A percentile compares a stretch with the other conserved stretches of the same genome.
Evolutionary conservation across 2,797 vertebrate genomes (phyloP).

Genomic region (Hydrolagus colliei): DNA sequence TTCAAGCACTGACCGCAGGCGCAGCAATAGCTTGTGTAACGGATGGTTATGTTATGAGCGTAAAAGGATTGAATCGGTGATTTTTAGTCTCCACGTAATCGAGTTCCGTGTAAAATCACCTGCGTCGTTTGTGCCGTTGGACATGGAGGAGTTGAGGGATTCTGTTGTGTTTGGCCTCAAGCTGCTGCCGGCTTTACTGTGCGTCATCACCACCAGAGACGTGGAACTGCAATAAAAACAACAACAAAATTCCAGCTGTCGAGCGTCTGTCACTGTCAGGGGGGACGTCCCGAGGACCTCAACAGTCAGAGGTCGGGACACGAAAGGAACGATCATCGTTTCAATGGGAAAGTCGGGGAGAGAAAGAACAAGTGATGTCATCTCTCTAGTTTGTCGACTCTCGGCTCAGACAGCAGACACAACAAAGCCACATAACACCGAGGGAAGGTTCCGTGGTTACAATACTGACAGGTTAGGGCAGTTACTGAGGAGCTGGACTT

Average conservation of each 20-base stretch:
- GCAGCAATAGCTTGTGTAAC: background rate
- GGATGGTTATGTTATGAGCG: too few species aligned
- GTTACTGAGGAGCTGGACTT: too few species aligned
- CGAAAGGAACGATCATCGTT: background rate
- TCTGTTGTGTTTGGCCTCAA: conserved; percentile 87
- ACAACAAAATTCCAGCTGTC: background rate
- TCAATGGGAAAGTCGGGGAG: too few species aligned
- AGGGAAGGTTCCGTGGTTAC: too few species aligned
- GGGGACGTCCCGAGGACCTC: background rate
- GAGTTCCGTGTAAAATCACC: conserved; percentile 53
- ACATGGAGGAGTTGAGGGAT: conserved; percentile 91
- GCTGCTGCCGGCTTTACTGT: conserved; percentile 67
- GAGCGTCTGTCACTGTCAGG: background rate
- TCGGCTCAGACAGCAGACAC: too few species aligned
- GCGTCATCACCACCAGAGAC: conserved; percentile 63
- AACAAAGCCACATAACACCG: too few species aligned
- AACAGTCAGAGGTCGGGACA: background rate
- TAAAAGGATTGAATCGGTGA: background rate
- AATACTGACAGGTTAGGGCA: too few species aligned
- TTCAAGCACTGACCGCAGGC: too few species aligned
- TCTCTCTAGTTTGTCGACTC: too few species aligned
- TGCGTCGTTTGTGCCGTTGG: conserved; percentile 92
- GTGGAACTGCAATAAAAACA: conserved; percentile 45
- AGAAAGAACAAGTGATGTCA: too few species aligned
- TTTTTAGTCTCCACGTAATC: background rate